Conservation (phyloP, 2,113 vertebrate species). For the Eublepharis macularius region DNA sequence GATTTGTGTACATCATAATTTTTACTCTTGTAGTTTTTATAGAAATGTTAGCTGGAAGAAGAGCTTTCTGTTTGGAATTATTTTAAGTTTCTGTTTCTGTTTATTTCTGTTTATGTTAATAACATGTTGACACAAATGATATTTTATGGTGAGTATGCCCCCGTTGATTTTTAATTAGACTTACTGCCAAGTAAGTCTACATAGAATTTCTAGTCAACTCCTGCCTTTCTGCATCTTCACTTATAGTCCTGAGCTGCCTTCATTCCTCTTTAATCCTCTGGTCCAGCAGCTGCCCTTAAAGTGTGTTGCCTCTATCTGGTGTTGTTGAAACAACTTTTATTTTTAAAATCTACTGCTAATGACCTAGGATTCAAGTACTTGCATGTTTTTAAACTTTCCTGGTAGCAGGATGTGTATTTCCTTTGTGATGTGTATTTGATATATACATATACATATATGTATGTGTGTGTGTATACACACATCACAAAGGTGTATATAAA, state of each 20-base stretch:
- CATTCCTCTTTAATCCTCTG: background rate
- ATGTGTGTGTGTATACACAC: no score
- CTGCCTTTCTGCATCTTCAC: background rate
- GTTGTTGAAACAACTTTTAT: background rate
- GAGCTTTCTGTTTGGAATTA: background rate
- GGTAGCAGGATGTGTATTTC: slow-evolving; percentile 23
- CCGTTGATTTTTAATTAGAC: background rate
- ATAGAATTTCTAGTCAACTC: background rate
- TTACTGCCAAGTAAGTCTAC: background rate
- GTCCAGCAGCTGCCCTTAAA: background rate
- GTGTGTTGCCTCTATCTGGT: slow-evolving; percentile 18
- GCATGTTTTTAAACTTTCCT: background rate
- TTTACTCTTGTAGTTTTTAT: background rate
- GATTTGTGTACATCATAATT: background rate
- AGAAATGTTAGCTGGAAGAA: background rate
- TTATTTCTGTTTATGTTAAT: background rate
- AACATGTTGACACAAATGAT: background rate
- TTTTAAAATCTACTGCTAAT: background rate
- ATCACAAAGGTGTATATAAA: no score
- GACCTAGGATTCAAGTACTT: background rate
- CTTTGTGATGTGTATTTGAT: background rate
- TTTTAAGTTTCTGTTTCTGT: background rate
- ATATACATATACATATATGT: no score
- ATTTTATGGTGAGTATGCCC: background rate
- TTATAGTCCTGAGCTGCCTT: background rate